These are phyloP conservation scores for Drosophila meridiana DNA, from an alignment of 2,888 invertebrate genomes.

Conservation along the genomic window DNA sequence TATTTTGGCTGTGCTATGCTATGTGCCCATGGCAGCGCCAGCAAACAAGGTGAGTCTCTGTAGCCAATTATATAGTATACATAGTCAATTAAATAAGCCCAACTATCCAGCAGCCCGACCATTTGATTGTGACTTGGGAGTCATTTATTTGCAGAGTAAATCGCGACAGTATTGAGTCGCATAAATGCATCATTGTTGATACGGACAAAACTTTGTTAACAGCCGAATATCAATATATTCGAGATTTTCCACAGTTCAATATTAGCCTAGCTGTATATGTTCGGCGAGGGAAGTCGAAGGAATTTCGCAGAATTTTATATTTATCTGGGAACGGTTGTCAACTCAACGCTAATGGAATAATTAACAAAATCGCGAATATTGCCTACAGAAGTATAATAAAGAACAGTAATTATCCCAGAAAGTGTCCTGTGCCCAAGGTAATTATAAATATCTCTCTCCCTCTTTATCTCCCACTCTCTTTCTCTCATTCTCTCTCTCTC, in stretches of 20 bases:
- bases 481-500: too few species aligned
- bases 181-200: conserved; percentile 38
- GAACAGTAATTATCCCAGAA: conserved; percentile 21
- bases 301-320: conserved; percentile 29
- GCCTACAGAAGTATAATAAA: conserved; percentile 29
- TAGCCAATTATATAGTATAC: neutral
- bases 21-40: neutral
- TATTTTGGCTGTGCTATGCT: neutral
- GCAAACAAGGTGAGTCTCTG: conserved; percentile 4
- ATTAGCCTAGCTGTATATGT: conserved; percentile 25
- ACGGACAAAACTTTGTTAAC: conserved; percentile 25
- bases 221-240: conserved; percentile 22
- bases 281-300: neutral
- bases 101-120: conserved; percentile 5
- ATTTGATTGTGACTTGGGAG: conserved; percentile 40
- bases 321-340: conserved; percentile 46
- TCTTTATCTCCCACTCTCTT: neutral
- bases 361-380: conserved; percentile 36
- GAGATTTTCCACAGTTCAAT: conserved; percentile 14
- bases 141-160: conserved; percentile 34
- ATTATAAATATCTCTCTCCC: too few species aligned
- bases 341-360: conserved; percentile 13
- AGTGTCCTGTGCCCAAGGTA: conserved; percentile 52
- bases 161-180: conserved; percentile 4
- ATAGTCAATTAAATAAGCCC: neutral